Evolutionary conservation across 2,797 vertebrate genomes (phyloP).

Genomic region (Lophius americanus): DNA sequence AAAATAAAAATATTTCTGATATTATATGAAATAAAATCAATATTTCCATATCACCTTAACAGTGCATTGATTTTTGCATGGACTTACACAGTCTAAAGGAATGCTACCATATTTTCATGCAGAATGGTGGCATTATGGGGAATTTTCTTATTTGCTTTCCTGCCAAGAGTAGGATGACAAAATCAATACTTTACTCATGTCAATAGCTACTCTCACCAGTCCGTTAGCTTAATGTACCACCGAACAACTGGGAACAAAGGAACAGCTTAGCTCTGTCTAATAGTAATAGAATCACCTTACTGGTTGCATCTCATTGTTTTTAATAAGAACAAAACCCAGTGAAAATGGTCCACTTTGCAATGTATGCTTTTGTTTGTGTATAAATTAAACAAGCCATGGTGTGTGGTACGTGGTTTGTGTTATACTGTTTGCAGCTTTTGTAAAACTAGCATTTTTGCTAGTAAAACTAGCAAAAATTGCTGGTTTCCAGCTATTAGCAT

Average conservation of each 20-base stretch:
- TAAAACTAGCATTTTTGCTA: no score
- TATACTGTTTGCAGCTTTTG: no score
- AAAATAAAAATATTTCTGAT: no score
- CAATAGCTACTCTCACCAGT: background rate
- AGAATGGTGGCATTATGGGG: background rate
- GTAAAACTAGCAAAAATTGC: no score
- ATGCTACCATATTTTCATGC: background rate
- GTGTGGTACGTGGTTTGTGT: no score
- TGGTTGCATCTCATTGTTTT: no score
- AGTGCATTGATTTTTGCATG: no score
- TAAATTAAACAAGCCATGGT: no score
- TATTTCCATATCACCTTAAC: background rate
- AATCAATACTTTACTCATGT: background rate
- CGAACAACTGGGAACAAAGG: background rate
- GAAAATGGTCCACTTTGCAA: no score
- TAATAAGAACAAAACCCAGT: no score
- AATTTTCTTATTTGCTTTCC: background rate
- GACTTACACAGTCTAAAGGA: background rate
- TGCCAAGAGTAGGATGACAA: background rate
- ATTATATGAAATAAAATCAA: background rate
- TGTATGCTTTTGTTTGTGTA: no score
- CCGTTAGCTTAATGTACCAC: conserved; percentile 1
- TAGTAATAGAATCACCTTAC: no score
- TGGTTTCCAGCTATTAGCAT: rapidly evolving
- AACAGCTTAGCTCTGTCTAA: background rate